Evolutionary conservation across 2,888 invertebrate genomes (phyloP).

Genomic region (Pimpla rufipes): DNA sequence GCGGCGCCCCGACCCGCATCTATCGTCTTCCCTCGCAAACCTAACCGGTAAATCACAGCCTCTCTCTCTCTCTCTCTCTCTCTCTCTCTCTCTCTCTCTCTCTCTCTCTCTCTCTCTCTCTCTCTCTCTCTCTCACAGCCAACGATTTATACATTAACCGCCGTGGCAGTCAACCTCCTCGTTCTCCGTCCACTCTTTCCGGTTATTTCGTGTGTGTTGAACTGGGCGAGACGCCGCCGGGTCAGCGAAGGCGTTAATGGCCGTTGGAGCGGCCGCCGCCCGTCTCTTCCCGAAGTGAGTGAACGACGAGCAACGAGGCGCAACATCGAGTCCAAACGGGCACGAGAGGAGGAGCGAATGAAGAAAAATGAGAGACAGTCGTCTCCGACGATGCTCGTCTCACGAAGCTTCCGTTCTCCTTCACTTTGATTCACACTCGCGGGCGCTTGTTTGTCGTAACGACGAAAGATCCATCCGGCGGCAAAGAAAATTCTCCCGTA

Average conservation of each 20-base stretch:
- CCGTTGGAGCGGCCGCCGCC: background rate
- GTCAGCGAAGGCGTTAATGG: conserved; percentile 3
- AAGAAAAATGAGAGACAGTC: conserved; percentile 12
- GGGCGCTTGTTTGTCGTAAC: conserved; percentile 11
- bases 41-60: conserved; percentile 50
- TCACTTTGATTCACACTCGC: conserved; percentile 15
- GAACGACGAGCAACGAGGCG: background rate
- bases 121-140: conserved; percentile 18
- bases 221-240: background rate
- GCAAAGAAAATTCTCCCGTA: conserved; percentile 29
- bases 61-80: conserved; percentile 2
- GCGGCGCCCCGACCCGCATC: conserved; percentile 51
- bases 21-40: conserved; percentile 40
- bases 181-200: background rate
- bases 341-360: background rate
- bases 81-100: background rate
- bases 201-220: conserved; percentile 23
- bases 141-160: conserved; percentile 55
- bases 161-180: background rate
- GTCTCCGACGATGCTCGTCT: conserved; percentile 6
- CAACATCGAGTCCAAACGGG: conserved; percentile 8
- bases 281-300: too few species aligned
- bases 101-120: background rate
- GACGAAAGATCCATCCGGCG: background rate
- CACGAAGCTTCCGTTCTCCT: conserved; percentile 11